Evolutionary conservation across 2,113 vertebrate species (phyloP).

Genomic region (Ceratotherium simum): DNA sequence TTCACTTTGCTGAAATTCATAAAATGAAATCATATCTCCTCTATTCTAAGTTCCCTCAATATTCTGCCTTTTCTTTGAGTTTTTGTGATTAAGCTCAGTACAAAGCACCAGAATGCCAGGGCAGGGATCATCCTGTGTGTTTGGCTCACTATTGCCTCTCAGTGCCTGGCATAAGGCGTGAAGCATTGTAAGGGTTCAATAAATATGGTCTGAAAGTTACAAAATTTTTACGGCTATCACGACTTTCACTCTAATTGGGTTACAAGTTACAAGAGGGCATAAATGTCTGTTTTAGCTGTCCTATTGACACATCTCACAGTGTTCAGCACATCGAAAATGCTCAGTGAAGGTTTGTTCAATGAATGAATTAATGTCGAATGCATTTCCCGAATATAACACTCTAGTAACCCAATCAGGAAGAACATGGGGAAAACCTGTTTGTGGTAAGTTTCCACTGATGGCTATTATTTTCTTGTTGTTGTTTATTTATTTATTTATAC

Average conservation of each 20-base stretch:
- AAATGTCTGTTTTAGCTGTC: not conserved
- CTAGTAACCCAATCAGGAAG: not conserved
- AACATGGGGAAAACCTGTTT: not conserved
- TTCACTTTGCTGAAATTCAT: not conserved
- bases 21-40: not conserved
- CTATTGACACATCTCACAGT: not conserved
- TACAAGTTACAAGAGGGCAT: not conserved
- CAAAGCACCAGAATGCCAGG: not conserved
- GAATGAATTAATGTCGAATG: not conserved
- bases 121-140: not conserved
- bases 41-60: not conserved
- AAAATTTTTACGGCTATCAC: not conserved
- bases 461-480: not conserved
- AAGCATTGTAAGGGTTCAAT: not conserved
- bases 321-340: not conserved
- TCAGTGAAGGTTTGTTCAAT: not conserved
- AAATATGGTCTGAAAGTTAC: not conserved
- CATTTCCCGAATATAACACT: not conserved
- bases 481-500: not conserved
- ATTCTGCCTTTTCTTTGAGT: not conserved
- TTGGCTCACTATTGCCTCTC: not conserved
- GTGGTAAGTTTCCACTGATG: not conserved
- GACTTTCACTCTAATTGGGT: not conserved
- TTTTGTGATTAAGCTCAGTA: not conserved
- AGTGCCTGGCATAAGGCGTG: not conserved